A percentile compares a stretch with the other conserved stretches of the same genome.
These are phyloP conservation scores for Eidolon dupreanum DNA, from an alignment of 2,797 vertebrate species.

Conservation along the genomic window DNA sequence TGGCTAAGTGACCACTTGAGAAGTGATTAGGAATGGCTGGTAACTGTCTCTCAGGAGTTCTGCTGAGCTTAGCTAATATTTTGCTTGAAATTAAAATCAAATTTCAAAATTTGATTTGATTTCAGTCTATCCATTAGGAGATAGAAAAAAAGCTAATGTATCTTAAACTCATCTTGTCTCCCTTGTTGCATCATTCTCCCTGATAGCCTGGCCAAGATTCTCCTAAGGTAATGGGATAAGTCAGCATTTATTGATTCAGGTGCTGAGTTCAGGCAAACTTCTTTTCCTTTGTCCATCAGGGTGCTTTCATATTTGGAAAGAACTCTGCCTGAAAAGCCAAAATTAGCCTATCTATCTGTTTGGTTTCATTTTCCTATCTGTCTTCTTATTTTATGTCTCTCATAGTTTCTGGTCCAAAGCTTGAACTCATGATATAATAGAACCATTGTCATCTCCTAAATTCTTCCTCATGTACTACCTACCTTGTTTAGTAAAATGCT, in stretches of 20 bases:
- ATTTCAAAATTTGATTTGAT: neutral
- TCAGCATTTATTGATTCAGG: constrained; percentile 52
- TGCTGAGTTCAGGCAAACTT: constrained; percentile 66
- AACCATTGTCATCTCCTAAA: constrained; percentile 63
- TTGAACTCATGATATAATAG: neutral
- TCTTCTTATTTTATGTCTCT: constrained; percentile 55
- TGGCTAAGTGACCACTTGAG: neutral
- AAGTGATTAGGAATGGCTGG: neutral
- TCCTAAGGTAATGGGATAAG: constrained; percentile 29
- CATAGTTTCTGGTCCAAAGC: constrained; percentile 49
- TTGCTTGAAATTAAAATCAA: constrained; percentile 72
- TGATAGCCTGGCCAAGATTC: constrained; percentile 56
- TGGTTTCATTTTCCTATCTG: constrained; percentile 71
- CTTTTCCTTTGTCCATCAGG: constrained; percentile 62
- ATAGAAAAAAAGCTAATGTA: constrained; percentile 63
- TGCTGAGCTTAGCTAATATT: constrained; percentile 70
- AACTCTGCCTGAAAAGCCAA: constrained; percentile 65
- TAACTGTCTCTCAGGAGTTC: constrained; percentile 53
- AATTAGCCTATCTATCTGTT: constrained; percentile 79
- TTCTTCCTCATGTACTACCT: neutral
- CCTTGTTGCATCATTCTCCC: neutral
- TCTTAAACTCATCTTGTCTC: constrained; percentile 54
- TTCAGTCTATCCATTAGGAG: constrained; percentile 68
- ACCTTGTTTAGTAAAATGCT: neutral
- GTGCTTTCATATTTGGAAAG: constrained; percentile 71